Evolutionary conservation across 2,888 invertebrate species (phyloP).

Genomic region (Elysia crispata): DNA sequence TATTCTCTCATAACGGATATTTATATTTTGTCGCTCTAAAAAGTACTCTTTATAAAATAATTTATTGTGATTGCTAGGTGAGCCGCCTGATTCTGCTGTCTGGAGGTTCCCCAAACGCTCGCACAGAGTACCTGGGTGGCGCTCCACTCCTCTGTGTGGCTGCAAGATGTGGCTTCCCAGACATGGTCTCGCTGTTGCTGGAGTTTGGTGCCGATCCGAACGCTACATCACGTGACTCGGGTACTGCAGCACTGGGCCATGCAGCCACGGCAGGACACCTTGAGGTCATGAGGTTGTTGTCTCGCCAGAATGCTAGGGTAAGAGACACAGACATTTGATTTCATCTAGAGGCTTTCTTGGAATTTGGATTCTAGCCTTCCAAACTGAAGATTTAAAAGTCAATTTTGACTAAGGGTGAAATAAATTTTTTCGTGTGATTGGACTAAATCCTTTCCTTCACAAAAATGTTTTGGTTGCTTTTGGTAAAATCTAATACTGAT

Average conservation of each 20-base stretch:
- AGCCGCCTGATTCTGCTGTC: constrained; percentile 92
- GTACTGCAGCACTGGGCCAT: constrained; percentile 90
- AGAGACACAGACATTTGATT: too few species aligned
- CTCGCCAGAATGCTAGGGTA: constrained; percentile 78
- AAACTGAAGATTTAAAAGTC: too few species aligned
- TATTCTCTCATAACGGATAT: too few species aligned
- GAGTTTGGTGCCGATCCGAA: constrained; percentile 95
- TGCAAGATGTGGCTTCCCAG: constrained; percentile 92
- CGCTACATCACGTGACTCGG: constrained; percentile 88
- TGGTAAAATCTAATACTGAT: too few species aligned
- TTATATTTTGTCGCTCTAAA: too few species aligned
- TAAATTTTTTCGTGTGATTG: too few species aligned
- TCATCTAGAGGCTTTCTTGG: too few species aligned
- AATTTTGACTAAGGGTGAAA: too few species aligned
- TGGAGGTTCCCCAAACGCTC: constrained; percentile 91
- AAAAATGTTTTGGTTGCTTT: too few species aligned
- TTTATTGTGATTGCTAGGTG: constrained; percentile 80
- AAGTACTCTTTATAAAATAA: not conserved
- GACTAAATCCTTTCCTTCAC: too few species aligned
- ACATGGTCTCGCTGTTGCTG: constrained; percentile 92
- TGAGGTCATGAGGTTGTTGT: constrained; percentile 84
- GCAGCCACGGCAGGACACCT: constrained; percentile 93
- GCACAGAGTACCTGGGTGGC: constrained; percentile 82
- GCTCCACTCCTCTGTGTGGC: constrained; percentile 90
- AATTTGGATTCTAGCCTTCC: too few species aligned